Percentiles rank a stretch among this genome's conserved stretches.
Conservation (phyloP, 1,140 invertebrate genomes). For the Metaphire vulgaris region DNA sequence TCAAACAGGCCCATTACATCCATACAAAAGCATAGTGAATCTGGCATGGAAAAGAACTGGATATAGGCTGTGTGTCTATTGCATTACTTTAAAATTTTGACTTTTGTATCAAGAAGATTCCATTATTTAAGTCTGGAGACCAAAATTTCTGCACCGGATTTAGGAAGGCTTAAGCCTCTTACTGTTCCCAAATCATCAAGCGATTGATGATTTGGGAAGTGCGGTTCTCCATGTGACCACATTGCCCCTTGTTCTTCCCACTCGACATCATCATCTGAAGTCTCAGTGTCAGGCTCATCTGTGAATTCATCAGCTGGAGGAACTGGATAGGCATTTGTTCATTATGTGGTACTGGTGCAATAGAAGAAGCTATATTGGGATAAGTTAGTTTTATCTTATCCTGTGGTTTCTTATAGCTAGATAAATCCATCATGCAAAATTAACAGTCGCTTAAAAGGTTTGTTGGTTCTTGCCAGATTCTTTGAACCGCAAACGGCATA, state of each 20-base stretch:
- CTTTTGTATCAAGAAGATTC: constrained; percentile 27
- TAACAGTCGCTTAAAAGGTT: constrained; percentile 37
- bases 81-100: constrained; percentile 11
- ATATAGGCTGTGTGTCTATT: constrained; percentile 15
- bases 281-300: too few relatives aligned
- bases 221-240: too few relatives aligned
- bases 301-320: too few relatives aligned
- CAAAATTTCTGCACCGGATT: constrained; percentile 28
- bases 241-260: too few relatives aligned
- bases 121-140: constrained; percentile 28
- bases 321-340: too few relatives aligned
- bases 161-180: too few relatives aligned
- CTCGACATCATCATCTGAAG: too few relatives aligned
- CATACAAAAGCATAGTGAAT: too few relatives aligned
- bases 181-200: constrained; percentile 28
- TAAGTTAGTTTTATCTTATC: not conserved
- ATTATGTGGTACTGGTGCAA: too few relatives aligned
- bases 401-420: not conserved
- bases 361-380: not conserved
- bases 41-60: too few relatives aligned
- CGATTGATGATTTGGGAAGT: constrained; percentile 20
- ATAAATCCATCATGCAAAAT: constrained; percentile 31
- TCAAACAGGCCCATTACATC: too few relatives aligned
- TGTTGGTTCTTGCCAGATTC: constrained; percentile 36
- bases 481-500: constrained; percentile 34